phyloP scores from a whole-genome alignment of 1,140 invertebrate species.

The Lepidurus packardi region DNA sequence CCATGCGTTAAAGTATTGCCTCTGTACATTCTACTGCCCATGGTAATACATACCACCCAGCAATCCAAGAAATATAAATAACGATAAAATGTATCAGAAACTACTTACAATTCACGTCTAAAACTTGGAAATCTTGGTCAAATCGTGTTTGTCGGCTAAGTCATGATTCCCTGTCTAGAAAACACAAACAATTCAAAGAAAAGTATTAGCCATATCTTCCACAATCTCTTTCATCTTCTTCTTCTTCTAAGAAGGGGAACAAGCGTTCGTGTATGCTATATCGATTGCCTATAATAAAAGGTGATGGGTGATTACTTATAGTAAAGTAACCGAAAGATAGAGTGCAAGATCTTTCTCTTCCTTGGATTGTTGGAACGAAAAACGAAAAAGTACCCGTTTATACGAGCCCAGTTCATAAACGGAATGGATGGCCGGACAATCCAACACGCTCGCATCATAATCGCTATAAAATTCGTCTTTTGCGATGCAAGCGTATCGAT shows the following conservation, averaged over 20 bases:
- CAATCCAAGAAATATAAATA: neutral
- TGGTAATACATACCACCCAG: neutral
- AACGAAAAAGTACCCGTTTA: neutral
- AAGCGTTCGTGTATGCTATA: neutral
- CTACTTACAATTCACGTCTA: neutral
- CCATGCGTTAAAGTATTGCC: too few relatives aligned
- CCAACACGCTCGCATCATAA: neutral
- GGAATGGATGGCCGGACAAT: neutral
- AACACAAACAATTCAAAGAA: neutral
- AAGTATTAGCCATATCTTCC: neutral
- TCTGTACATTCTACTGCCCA: neutral
- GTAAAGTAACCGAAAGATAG: neutral
- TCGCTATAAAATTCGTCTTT: neutral
- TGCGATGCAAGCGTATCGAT: neutral
- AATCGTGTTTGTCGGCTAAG: neutral
- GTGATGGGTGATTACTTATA: too few relatives aligned
- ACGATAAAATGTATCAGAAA: neutral
- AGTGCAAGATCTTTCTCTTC: neutral
- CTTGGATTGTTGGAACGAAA: too few relatives aligned
- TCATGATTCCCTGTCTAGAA: neutral
- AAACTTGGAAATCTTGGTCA: neutral
- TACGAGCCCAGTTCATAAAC: neutral
- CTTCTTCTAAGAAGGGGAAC: neutral
- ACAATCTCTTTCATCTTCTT: neutral
- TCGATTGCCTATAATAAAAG: neutral